Conservation (phyloP, 2,797 vertebrate species). For the Clarias laeviceps region DNA sequence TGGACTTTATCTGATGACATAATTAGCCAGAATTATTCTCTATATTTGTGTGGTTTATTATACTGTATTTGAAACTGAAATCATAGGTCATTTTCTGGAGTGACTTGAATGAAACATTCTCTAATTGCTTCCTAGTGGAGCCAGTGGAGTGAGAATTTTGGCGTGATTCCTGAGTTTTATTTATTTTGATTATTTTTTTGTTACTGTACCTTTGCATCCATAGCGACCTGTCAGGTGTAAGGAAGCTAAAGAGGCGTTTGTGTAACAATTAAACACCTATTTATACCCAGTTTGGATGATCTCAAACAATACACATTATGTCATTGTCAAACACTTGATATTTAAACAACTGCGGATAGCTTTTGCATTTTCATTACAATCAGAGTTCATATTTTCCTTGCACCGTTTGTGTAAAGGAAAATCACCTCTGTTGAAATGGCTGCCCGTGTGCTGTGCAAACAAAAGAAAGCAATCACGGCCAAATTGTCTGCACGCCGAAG, state of each 20-base stretch:
- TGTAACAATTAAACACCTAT: background rate
- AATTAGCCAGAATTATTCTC: background rate
- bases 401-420: background rate
- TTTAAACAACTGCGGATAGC: too few species aligned
- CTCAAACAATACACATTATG: background rate
- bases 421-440: background rate
- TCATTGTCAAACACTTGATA: background rate
- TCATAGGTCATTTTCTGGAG: slow-evolving; percentile 1
- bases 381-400: background rate
- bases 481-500: slow-evolving; percentile 28
- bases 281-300: background rate
- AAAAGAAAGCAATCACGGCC: slow-evolving; percentile 53
- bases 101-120: background rate
- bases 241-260: background rate
- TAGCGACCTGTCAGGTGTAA: background rate
- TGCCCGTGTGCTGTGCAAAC: slow-evolving; percentile 46
- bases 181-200: background rate
- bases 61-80: background rate
- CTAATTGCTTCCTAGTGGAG: background rate
- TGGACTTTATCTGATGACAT: slow-evolving; percentile 14
- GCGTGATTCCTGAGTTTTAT: background rate
- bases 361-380: background rate
- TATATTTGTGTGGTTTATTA: background rate
- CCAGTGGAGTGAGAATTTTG: background rate
- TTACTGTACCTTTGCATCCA: background rate